Base-by-base conservation (phyloP, 2,797 vertebrate species). In the Avahi laniger region DNA sequence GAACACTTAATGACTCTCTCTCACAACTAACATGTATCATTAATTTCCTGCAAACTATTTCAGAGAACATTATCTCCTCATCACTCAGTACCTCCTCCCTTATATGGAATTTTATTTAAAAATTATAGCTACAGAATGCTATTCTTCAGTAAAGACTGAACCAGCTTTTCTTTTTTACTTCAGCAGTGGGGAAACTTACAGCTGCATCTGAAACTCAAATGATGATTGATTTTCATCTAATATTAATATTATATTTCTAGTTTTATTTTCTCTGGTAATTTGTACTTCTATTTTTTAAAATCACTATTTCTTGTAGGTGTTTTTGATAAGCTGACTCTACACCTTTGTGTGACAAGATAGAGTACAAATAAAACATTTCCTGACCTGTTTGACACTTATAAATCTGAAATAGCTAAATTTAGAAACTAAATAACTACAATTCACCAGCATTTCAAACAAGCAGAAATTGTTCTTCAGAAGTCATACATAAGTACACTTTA, bases 251-350 rank as follows among this genome's bases (percentile, higher is more conserved):
- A 79, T 13, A 88, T 7, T 78, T 5, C 54, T 91, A 50, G 15
- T 88, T 90, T 80, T 84, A 48, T 46, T 95, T 94, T 92, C 18
- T 87, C 59, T 46, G 93, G 35, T 46, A 67, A 76, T 95, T 72
- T 50, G 0, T 61, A 79, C 63, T 94, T 76, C n/a, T 78, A 17
- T 57, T 91, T 48, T 50, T 83, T 65, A 43, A 81, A 91, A 78
- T 17, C 82, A 91, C 0, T 41, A 75, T 41, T 94, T 95, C 65
- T 91, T 76, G 2, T n/a, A 70, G 38, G 26, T 52, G 5, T 81
- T 95, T 78, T 96, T 88, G 82, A 86, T 78, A 91, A 94, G 84
- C 28, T 35, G 26, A 91, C 10, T 33, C 26, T 85, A 84, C 9
- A 73, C 14, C 54, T 94, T 41, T 65, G 4, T 65, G 30, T 79